A percentile compares a stretch with the other conserved stretches of the same genome.
phyloP scores from a whole-genome alignment of 2,888 invertebrate genomes.

The Amphimallon solstitiale region DNA sequence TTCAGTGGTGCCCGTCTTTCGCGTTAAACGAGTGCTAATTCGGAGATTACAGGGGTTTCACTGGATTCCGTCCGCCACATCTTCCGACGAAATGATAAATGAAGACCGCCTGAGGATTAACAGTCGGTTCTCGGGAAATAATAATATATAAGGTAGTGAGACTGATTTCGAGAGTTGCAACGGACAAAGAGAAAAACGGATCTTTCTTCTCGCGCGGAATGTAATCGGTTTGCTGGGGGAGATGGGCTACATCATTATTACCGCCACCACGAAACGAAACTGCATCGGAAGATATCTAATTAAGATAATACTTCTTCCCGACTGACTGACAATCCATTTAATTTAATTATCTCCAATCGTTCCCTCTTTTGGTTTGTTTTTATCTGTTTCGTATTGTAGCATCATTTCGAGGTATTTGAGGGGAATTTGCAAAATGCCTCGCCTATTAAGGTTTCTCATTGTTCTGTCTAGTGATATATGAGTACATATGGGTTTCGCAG shows the following conservation, averaged over 20 bases:
- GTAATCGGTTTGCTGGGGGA: too few species aligned
- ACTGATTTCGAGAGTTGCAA: constrained; percentile 10
- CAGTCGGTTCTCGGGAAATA: constrained; percentile 15
- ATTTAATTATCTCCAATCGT: constrained; percentile 43
- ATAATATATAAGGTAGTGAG: constrained; percentile 19
- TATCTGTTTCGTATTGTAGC: not conserved
- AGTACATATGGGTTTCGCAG: too few species aligned
- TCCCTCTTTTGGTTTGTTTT: constrained; percentile 23
- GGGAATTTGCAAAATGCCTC: not conserved
- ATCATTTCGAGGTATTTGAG: not conserved
- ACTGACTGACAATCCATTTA: constrained; percentile 45
- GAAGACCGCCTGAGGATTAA: constrained; percentile 14
- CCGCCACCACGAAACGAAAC: constrained; percentile 32
- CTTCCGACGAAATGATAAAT: constrained; percentile 32
- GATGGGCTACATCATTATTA: not conserved
- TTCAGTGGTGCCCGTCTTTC: constrained; percentile 28
- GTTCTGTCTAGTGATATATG: too few species aligned
- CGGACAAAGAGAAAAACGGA: not conserved
- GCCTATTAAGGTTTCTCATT: not conserved
- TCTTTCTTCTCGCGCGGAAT: too few species aligned
- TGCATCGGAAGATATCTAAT: constrained; percentile 49
- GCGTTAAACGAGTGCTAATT: constrained; percentile 34
- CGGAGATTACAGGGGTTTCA: constrained; percentile 24
- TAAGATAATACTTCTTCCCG: constrained; percentile 50
- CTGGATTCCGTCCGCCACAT: constrained; percentile 22